These are phyloP conservation scores for Andricus curvator DNA, from an alignment of 2,888 invertebrate genomes.

Conservation along the genomic window DNA sequence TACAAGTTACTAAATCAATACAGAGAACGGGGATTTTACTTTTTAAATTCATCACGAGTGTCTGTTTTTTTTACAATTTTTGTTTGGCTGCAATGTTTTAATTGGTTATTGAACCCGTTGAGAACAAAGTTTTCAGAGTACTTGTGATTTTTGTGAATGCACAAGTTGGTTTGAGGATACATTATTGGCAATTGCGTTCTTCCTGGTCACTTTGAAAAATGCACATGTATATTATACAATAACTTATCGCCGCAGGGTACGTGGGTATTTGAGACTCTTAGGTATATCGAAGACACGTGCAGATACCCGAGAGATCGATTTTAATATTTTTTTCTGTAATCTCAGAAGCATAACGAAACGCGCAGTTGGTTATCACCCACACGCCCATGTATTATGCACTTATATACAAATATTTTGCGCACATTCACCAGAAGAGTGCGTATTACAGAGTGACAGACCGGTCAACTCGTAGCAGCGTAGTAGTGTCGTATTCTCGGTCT, in stretches of 20 bases:
- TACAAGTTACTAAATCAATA: too few species aligned
- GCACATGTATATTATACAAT: slow-evolving; percentile 2
- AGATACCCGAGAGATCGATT: slow-evolving; percentile 16
- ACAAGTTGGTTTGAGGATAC: not conserved
- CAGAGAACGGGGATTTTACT: too few species aligned
- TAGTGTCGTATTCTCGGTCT: slow-evolving; percentile 61
- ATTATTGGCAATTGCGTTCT: slow-evolving; percentile 13
- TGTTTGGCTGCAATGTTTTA: too few species aligned
- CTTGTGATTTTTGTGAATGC: too few species aligned
- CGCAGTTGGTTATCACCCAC: slow-evolving; percentile 37
- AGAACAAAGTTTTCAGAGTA: too few species aligned
- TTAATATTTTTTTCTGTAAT: slow-evolving; percentile 32
- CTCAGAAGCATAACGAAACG: slow-evolving; percentile 37
- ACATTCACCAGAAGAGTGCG: slow-evolving; percentile 21
- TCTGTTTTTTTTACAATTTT: too few species aligned
- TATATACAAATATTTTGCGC: slow-evolving; percentile 26
- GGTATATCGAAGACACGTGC: slow-evolving; percentile 25
- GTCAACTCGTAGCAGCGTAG: slow-evolving; percentile 40
- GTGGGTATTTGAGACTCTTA: slow-evolving; percentile 30
- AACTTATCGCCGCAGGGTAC: slow-evolving; percentile 19
- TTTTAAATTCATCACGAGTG: too few species aligned
- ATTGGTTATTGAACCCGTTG: too few species aligned
- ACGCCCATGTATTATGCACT: not conserved
- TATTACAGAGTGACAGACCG: slow-evolving; percentile 22
- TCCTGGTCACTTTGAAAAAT: not conserved